These are phyloP conservation scores for Acleris laterana DNA, from an alignment of 2,888 invertebrate genomes.

Conservation along the genomic window DNA sequence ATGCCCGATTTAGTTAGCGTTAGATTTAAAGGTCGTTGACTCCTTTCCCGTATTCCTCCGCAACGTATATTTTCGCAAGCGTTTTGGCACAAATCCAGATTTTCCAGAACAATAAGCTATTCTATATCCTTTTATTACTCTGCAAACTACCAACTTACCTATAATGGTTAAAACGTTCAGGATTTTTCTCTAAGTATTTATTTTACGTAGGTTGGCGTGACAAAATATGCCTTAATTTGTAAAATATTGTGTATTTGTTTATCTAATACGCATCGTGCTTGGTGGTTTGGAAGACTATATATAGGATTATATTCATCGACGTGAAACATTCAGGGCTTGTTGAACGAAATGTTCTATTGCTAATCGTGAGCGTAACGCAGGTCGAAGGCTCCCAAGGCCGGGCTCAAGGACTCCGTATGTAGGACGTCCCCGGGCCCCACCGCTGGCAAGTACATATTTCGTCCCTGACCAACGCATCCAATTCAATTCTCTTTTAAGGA, in stretches of 20 bases:
- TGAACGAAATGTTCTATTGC: neutral
- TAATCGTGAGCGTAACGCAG: conserved; percentile 27
- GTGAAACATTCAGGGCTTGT: neutral
- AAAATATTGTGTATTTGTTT: no score
- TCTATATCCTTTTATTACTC: conserved; percentile 25
- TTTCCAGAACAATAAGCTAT: conserved; percentile 20
- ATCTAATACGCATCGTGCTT: no score
- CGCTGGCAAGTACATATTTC: neutral
- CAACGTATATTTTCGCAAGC: conserved; percentile 29
- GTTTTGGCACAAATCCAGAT: conserved; percentile 39
- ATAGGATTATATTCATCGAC: no score
- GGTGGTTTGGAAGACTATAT: no score
- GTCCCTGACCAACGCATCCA: conserved; percentile 28
- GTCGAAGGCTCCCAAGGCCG: conserved; percentile 37
- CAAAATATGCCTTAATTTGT: no score
- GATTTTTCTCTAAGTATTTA: neutral
- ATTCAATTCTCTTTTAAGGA: conserved; percentile 8
- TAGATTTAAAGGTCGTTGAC: conserved; percentile 41
- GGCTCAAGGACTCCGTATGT: conserved; percentile 34
- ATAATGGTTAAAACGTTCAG: neutral
- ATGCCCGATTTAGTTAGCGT: conserved; percentile 26
- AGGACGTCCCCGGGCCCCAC: conserved; percentile 38
- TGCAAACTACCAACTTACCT: conserved; percentile 2
- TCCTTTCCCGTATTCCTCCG: conserved; percentile 38
- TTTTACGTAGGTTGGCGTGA: no score